A percentile compares a stretch with the other conserved stretches of the same genome.
phyloP scores from a whole-genome alignment of 2,888 invertebrate genomes.

The Microctonus aethiopoides region DNA sequence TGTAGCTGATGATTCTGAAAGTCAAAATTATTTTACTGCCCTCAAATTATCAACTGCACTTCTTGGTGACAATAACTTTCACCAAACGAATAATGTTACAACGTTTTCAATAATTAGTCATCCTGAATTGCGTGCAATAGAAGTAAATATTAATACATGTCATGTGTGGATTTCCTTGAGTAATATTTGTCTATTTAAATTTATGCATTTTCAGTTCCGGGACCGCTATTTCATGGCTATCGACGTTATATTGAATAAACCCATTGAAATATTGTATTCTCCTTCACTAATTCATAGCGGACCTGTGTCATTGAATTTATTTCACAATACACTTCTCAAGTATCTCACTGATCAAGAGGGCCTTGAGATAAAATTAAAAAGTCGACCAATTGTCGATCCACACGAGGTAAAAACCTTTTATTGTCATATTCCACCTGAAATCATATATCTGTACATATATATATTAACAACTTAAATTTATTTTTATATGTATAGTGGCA shows the following conservation, averaged over 20 bases:
- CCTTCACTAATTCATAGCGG: constrained; percentile 42
- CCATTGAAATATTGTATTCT: constrained; percentile 40
- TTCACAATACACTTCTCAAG: constrained; percentile 43
- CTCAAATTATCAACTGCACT: constrained; percentile 26
- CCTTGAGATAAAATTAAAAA: constrained; percentile 40
- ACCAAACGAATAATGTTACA: constrained; percentile 35
- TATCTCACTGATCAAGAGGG: constrained; percentile 18
- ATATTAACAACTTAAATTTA: background rate
- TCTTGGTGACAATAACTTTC: constrained; percentile 33
- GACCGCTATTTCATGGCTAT: constrained; percentile 44
- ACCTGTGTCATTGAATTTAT: constrained; percentile 43
- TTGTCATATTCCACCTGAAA: too few species aligned
- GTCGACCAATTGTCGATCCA: constrained; percentile 38
- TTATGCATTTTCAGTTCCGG: constrained; percentile 36
- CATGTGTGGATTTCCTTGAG: background rate
- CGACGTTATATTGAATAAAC: constrained; percentile 31
- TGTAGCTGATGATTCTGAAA: constrained; percentile 24
- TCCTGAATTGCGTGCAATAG: constrained; percentile 41
- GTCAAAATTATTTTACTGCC: constrained; percentile 32
- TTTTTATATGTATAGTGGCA: constrained; percentile 41
- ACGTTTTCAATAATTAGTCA: constrained; percentile 37
- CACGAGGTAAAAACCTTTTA: constrained; percentile 30
- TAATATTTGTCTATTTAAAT: background rate
- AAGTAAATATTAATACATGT: constrained; percentile 31
- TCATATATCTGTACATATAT: background rate